Evolutionary conservation across 2,888 invertebrate genomes (phyloP).

Genomic region (Oxyteleia sp.): DNA sequence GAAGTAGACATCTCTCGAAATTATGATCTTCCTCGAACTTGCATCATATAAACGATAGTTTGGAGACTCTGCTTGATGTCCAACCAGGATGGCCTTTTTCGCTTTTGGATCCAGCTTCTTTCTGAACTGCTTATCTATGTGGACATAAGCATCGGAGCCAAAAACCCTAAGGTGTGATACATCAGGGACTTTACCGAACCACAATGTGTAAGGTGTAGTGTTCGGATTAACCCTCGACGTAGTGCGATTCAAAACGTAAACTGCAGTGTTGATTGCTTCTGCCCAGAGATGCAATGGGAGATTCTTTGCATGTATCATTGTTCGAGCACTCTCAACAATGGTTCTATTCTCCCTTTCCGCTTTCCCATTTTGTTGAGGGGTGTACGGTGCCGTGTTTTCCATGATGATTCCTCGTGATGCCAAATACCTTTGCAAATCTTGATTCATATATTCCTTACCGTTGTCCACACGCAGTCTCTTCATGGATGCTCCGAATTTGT

Average conservation of each 20-base stretch:
- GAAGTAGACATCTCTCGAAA: constrained; percentile 11
- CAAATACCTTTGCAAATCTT: constrained; percentile 17
- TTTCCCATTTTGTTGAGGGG: too few relatives aligned
- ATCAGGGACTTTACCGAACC: constrained; percentile 47
- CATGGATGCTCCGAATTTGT: constrained; percentile 19
- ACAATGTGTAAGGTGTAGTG: constrained; percentile 47
- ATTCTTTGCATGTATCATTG: too few relatives aligned
- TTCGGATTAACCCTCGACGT: background rate
- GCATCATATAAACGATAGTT: constrained; percentile 38
- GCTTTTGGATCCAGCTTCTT: constrained; percentile 57
- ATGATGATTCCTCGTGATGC: constrained; percentile 54
- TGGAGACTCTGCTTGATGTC: constrained; percentile 57
- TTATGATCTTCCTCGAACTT: background rate
- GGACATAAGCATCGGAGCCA: constrained; percentile 42
- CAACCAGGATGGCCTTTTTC: constrained; percentile 56
- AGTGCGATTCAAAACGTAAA: too few relatives aligned
- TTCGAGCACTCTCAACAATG: too few relatives aligned
- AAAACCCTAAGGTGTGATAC: constrained; percentile 45
- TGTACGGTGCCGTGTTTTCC: too few relatives aligned
- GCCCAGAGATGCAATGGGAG: too few relatives aligned
- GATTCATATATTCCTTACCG: constrained; percentile 37
- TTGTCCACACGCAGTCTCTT: constrained; percentile 37
- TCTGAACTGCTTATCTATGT: constrained; percentile 60
- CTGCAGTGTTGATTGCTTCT: constrained; percentile 32
- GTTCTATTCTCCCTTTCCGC: too few relatives aligned